Evolutionary conservation across 2,113 vertebrate genomes (phyloP).

Genomic region (Salminus brasiliensis): DNA sequence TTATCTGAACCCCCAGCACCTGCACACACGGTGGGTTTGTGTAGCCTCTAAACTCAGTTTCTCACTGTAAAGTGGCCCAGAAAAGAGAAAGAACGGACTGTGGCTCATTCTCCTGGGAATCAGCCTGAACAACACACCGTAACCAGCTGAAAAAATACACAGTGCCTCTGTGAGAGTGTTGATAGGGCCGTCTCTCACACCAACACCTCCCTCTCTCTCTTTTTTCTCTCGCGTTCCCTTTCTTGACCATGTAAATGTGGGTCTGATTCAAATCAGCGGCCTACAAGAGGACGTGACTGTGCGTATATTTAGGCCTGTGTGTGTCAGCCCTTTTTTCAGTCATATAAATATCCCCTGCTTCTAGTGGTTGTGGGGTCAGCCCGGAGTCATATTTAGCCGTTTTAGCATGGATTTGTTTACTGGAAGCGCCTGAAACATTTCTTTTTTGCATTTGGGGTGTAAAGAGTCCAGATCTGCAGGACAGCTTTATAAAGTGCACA

Average conservation of each 20-base stretch:
- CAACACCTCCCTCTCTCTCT: not conserved
- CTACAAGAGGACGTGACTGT: not conserved
- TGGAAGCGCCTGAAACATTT: not conserved
- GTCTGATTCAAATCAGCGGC: constrained; percentile 21
- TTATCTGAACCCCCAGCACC: not conserved
- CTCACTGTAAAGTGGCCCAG: not conserved
- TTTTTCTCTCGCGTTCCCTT: not conserved
- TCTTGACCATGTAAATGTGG: constrained; percentile 7
- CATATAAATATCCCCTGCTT: not conserved
- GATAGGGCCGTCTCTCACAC: not conserved
- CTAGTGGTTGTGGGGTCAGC: not conserved
- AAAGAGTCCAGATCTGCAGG: not conserved
- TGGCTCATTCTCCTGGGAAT: not conserved
- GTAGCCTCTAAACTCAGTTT: not conserved
- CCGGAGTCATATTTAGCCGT: not conserved
- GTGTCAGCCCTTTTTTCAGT: not conserved
- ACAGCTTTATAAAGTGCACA: no score
- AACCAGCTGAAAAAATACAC: not conserved
- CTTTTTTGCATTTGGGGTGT: not conserved
- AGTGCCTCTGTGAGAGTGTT: not conserved
- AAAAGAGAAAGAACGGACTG: not conserved
- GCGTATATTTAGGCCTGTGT: not conserved
- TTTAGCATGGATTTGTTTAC: not conserved
- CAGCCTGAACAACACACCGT: not conserved
- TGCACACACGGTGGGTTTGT: not conserved